Conservation (phyloP, 2,888 invertebrate genomes). For the Hoplodrina ambigua region DNA sequence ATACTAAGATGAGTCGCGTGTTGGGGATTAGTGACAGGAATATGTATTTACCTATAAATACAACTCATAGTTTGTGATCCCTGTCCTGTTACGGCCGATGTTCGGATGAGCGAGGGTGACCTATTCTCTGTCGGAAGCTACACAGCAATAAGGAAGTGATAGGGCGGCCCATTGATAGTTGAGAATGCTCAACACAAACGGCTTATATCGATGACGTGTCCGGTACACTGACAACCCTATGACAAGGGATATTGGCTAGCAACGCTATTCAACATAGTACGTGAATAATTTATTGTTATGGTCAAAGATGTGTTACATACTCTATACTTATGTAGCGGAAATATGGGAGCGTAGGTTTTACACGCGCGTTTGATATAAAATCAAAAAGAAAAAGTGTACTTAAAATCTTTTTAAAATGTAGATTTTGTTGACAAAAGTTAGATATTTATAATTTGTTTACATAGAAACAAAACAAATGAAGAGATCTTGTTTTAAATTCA, state of each 20-base stretch:
- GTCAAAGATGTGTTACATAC: conserved; percentile 24
- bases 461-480: not conserved
- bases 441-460: not conserved
- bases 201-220: conserved; percentile 16
- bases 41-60: not conserved
- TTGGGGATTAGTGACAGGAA: not conserved
- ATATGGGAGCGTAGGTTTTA: not conserved
- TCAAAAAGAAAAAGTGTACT: not conserved
- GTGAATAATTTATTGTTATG: conserved; percentile 52
- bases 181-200: conserved; percentile 9
- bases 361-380: not conserved
- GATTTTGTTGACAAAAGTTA: not conserved
- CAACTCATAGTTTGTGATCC: not conserved
- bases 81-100: not conserved
- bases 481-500: conserved; percentile 1
- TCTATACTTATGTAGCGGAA: not conserved
- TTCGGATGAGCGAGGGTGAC: not conserved
- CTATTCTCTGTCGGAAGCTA: conserved; percentile 9
- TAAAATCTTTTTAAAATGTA: not conserved
- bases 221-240: conserved; percentile 42
- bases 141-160: conserved; percentile 42
- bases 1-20: too few species aligned
- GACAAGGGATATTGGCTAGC: conserved; percentile 41
- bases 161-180: conserved; percentile 6
- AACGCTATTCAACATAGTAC: conserved; percentile 42